These are phyloP conservation scores for Cyprinus carpio DNA, from an alignment of 2,113 vertebrate species.

Conservation along the genomic window DNA sequence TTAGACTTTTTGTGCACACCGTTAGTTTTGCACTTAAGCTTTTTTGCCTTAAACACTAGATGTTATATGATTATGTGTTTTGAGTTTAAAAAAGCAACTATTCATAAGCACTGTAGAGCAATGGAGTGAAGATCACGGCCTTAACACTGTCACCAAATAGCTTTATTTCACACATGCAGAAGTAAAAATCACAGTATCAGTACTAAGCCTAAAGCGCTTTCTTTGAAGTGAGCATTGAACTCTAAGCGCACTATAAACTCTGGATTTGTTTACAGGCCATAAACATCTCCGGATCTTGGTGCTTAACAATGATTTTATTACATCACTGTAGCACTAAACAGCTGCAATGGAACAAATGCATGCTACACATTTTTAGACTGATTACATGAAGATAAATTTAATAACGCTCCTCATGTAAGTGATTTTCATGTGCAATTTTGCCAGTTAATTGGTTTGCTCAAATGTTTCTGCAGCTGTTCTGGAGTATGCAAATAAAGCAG, in stretches of 20 bases:
- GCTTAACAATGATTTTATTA: constrained; percentile 6
- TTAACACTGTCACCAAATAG: constrained; percentile 1
- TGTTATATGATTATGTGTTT: background rate
- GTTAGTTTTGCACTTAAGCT: background rate
- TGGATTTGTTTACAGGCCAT: constrained; percentile 3
- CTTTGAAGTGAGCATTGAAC: background rate
- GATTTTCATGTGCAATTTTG: background rate
- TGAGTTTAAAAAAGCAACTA: background rate
- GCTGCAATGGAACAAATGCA: constrained; percentile 1
- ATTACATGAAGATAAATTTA: background rate
- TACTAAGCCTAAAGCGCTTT: background rate
- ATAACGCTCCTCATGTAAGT: background rate
- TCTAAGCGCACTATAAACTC: background rate
- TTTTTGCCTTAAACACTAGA: background rate
- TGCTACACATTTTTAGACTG: background rate
- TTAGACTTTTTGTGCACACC: background rate
- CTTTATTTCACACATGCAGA: background rate
- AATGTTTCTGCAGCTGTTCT: constrained; percentile 28
- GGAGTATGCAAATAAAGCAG: constrained; percentile 26
- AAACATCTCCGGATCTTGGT: background rate
- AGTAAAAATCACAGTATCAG: background rate
- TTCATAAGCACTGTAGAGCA: background rate
- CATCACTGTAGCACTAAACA: background rate
- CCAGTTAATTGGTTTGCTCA: background rate
- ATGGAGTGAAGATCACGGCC: background rate